A percentile compares a stretch with the other conserved stretches of the same genome.
Evolutionary conservation across 2,888 invertebrate species (phyloP).

Genomic region (Dicroscelio sp.): DNA sequence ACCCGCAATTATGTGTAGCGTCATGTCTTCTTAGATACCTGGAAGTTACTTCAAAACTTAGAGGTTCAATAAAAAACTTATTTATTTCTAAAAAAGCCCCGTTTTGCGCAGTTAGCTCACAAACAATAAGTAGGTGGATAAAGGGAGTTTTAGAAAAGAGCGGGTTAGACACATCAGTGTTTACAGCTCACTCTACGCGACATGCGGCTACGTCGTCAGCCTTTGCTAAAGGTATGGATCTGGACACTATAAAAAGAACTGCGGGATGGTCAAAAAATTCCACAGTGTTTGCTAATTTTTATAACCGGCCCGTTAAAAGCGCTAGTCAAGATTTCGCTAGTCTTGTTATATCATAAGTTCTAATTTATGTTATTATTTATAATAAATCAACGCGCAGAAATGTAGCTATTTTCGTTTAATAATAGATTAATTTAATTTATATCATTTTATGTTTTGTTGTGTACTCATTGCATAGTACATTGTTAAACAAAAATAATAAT

Average conservation of each 20-base stretch:
- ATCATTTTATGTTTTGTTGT: too few species aligned
- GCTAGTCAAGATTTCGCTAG: neutral
- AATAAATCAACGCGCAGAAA: neutral
- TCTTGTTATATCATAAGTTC: too few species aligned
- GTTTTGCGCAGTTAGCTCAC: neutral
- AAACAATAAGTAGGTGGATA: conserved; percentile 44
- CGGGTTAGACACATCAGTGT: conserved; percentile 40
- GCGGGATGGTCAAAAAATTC: neutral
- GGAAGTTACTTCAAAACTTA: neutral
- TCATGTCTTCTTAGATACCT: neutral
- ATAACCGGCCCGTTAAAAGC: neutral
- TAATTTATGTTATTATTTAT: too few species aligned
- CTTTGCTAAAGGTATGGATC: neutral
- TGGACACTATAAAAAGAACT: neutral
- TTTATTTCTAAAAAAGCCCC: neutral
- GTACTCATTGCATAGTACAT: too few species aligned
- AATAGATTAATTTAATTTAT: too few species aligned
- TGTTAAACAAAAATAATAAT: neutral
- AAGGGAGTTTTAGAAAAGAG: neutral
- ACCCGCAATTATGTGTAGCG: neutral
- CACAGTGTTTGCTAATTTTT: neutral
- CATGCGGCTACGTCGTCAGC: conserved; percentile 34
- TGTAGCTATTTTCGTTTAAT: too few species aligned
- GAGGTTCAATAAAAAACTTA: neutral
- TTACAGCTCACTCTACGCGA: conserved; percentile 43